These are phyloP conservation scores for Andrena trimmerana DNA, from an alignment of 2,888 invertebrate genomes.

Conservation along the genomic window DNA sequence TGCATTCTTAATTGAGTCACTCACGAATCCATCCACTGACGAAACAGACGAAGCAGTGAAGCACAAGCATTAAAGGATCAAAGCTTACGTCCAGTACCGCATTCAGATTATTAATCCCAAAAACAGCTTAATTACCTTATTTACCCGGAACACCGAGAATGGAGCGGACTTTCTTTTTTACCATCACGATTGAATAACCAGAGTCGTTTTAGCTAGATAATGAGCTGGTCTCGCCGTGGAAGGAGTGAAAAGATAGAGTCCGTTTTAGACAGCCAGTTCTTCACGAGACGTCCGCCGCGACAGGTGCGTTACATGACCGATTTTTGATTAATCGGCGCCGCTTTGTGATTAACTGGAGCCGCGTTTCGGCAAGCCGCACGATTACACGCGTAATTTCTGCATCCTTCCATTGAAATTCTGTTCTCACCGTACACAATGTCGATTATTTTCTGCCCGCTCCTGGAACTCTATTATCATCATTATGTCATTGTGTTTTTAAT, in stretches of 20 bases:
- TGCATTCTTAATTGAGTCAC: too few species aligned
- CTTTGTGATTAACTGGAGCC: slow-evolving; percentile 9
- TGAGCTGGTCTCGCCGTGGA: slow-evolving; percentile 14
- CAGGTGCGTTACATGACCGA: slow-evolving; percentile 54
- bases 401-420: neutral
- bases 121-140: too few species aligned
- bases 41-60: too few species aligned
- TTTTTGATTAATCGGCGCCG: slow-evolving; percentile 19
- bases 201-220: slow-evolving; percentile 22
- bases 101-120: too few species aligned
- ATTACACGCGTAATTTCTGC: slow-evolving; percentile 32
- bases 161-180: neutral
- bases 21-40: too few species aligned
- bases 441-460: slow-evolving; percentile 20
- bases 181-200: slow-evolving; percentile 7
- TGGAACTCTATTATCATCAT: neutral
- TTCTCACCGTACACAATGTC: neutral
- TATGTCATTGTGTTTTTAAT: neutral
- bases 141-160: too few species aligned
- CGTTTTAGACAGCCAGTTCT: slow-evolving; percentile 46
- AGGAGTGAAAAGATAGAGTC: slow-evolving; percentile 23
- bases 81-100: too few species aligned
- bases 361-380: slow-evolving; percentile 1
- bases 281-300: slow-evolving; percentile 39
- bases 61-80: too few species aligned